Base-by-base conservation (phyloP, 2,113 vertebrate genomes). In the Apus apus region DNA sequence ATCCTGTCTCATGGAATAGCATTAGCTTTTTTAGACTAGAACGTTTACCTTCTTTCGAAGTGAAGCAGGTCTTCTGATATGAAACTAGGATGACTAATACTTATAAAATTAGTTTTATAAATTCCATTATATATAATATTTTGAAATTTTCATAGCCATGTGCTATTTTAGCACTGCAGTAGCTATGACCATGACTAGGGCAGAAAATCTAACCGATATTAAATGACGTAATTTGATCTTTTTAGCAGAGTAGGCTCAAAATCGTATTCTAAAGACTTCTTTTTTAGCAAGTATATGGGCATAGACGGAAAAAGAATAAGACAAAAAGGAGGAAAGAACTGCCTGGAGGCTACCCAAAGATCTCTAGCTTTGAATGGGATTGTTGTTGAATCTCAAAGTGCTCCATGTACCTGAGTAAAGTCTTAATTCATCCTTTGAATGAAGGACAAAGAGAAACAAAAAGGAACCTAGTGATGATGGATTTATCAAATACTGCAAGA, bases 361-460 rank as follows among this genome's bases (percentile, higher is more conserved):
- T 64, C 58, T 51, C 40, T 67, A 54, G 29, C 65, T 97, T 86
- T 96, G 90, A 97, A 97, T 67, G 36, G 75, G 72, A 73, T 50
- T 90, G 92, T 56, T 93, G 90, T 92, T 96, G 88, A 80, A 88
- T 85, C 60, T 94, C 92, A 92, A 88, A 94, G 86, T 90, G 85
- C 51, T 82, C 92, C 86, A 53, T 86, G 83, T 92, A 97, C 94
- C 85, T 96, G 90, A 95, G 64, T 95, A 95, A 95, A 88, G 90
- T 67, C 92, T 88, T 87, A 91, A 91, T 91, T 96, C 94, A 87
- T 83, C 82, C 82, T 96, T 70, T 97, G 94, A 96, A 94, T 22
- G 62, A 90, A 90, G 90, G 90, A 89, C 89, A 96, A 93, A 92
- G 66, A 89, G 79, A 75, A 93, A 89, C 78, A 93, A 91, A 93